Evolutionary conservation across 2,888 invertebrate species (phyloP).

Genomic region (Clitarchus hookeri): DNA sequence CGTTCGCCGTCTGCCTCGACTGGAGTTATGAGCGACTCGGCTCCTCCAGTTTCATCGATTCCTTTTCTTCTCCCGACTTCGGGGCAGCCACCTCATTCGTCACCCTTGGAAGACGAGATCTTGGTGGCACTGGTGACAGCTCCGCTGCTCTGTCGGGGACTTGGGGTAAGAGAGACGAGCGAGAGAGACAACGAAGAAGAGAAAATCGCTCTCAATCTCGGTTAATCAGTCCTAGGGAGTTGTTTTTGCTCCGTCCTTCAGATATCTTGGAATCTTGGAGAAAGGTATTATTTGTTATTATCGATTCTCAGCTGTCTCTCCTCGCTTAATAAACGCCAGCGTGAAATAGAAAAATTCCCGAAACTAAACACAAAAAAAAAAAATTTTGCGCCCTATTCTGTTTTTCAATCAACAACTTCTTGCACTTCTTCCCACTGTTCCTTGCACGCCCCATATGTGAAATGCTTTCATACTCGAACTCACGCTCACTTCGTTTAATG

Average conservation of each 20-base stretch:
- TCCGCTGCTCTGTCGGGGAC: neutral
- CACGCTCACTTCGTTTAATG: too few species aligned
- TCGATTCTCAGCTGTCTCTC: too few species aligned
- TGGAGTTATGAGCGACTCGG: neutral
- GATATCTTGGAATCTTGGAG: neutral
- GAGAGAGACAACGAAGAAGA: neutral
- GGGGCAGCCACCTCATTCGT: neutral
- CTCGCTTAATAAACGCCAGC: too few species aligned
- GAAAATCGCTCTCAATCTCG: neutral
- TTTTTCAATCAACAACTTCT: too few species aligned
- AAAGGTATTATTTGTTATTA: too few species aligned
- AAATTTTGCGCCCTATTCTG: too few species aligned
- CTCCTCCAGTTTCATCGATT: neutral
- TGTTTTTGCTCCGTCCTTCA: neutral
- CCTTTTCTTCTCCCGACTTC: neutral
- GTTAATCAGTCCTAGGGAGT: neutral
- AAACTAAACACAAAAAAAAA: too few species aligned
- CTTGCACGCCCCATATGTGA: too few species aligned
- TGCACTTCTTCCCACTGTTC: too few species aligned
- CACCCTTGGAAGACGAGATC: neutral
- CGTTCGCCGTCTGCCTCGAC: neutral
- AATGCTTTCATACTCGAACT: too few species aligned
- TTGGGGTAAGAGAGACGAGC: too few species aligned
- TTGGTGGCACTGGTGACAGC: neutral
- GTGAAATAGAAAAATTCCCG: too few species aligned